Evolutionary conservation across 2,797 vertebrate species (phyloP).

Genomic region (Trachops cirrhosus): DNA sequence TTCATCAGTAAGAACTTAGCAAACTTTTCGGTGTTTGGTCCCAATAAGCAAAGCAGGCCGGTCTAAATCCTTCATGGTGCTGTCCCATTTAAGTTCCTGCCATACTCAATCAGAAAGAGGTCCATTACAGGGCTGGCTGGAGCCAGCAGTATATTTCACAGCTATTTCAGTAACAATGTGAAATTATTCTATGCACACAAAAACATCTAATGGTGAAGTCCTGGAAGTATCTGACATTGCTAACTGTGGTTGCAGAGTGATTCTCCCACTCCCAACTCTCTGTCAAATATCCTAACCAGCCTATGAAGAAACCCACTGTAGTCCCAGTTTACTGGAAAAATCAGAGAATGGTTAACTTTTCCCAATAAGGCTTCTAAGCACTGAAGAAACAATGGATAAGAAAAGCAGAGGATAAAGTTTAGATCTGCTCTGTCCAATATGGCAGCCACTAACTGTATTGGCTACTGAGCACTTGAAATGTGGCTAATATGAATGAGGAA

Average conservation of each 20-base stretch:
- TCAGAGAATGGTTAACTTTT: not conserved
- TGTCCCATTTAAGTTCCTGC: not conserved
- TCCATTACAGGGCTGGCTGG: not conserved
- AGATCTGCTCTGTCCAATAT: not conserved
- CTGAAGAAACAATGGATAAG: not conserved
- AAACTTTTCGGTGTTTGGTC: not conserved
- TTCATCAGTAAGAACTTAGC: not conserved
- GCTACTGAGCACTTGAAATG: not conserved
- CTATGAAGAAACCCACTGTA: not conserved
- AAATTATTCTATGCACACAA: conserved; percentile 59
- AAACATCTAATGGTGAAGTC: conserved; percentile 64
- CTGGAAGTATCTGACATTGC: not conserved
- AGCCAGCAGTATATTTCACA: conserved; percentile 40
- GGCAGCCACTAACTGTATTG: not conserved
- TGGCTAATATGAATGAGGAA: not conserved
- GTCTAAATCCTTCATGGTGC: not conserved
- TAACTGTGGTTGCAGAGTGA: not conserved
- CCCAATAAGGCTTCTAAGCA: not conserved
- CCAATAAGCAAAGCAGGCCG: not conserved
- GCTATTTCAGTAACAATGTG: conserved; percentile 24
- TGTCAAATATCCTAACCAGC: not conserved
- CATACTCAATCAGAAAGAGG: not conserved
- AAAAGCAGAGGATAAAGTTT: not conserved
- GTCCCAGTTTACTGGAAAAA: conserved; percentile 1
- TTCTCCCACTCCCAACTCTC: not conserved